Percentiles rank a stretch among this genome's conserved stretches.
Evolutionary conservation across 2,888 invertebrate species (phyloP).

Genomic region (Bhutanitis thaidina): DNA sequence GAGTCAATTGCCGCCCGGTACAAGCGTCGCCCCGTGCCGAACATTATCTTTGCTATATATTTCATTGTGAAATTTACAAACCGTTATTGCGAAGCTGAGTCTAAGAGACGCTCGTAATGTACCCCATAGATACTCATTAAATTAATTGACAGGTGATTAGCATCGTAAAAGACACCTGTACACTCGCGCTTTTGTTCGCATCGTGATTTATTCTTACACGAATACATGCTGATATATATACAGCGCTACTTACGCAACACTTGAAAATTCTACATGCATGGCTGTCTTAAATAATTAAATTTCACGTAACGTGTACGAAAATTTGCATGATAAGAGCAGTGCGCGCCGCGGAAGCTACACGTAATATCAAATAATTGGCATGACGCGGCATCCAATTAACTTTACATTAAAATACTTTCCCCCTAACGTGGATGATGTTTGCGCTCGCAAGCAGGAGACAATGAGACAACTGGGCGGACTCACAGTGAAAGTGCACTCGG

Average conservation of each 20-base stretch:
- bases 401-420: constrained; percentile 52
- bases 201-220: constrained; percentile 29
- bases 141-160: constrained; percentile 48
- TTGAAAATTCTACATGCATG: neutral
- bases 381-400: constrained; percentile 42
- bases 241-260: constrained; percentile 23
- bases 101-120: constrained; percentile 31
- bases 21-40: constrained; percentile 10
- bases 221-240: neutral
- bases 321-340: constrained; percentile 39
- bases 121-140: constrained; percentile 41
- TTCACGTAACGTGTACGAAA: constrained; percentile 29
- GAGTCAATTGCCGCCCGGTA: constrained; percentile 50
- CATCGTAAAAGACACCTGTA: constrained; percentile 38
- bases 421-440: constrained; percentile 47
- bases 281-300: constrained; percentile 36
- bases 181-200: constrained; percentile 26
- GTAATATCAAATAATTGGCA: constrained; percentile 44
- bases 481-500: constrained; percentile 29
- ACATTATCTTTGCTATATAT: constrained; percentile 23
- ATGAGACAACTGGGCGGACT: constrained; percentile 31
- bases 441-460: constrained; percentile 43
- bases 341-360: constrained; percentile 22
- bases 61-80: constrained; percentile 41
- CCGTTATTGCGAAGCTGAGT: constrained; percentile 29